A percentile compares a stretch with the other conserved stretches of the same genome.
Evolutionary conservation across 2,113 vertebrate species (phyloP).

Genomic region (Glaucomys volans): DNA sequence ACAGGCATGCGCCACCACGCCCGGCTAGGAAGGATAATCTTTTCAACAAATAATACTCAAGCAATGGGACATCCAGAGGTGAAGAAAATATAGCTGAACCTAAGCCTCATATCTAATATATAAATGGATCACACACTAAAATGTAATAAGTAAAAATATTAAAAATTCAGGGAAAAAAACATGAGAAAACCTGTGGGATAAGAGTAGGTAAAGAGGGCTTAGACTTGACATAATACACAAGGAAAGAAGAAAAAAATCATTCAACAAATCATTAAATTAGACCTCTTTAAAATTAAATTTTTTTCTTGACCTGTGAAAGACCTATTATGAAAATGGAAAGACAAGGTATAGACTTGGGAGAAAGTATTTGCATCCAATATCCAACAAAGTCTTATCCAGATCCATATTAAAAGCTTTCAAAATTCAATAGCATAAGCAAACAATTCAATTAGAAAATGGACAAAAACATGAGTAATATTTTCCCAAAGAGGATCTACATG

Average conservation of each 20-base stretch:
- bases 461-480: background rate
- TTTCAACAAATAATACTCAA: background rate
- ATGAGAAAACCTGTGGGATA: background rate
- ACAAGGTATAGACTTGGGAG: background rate
- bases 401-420: background rate
- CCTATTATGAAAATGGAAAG: background rate
- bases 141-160: background rate
- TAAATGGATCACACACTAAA: background rate
- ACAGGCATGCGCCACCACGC: too few species aligned
- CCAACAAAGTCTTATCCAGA: background rate
- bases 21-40: background rate
- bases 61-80: background rate
- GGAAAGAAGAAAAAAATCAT: background rate
- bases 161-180: background rate
- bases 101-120: background rate
- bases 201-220: background rate
- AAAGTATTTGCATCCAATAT: background rate
- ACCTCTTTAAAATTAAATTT: background rate
- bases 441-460: background rate
- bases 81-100: background rate
- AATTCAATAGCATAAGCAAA: background rate
- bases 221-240: background rate
- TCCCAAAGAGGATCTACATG: background rate
- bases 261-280: too few species aligned
- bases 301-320: background rate